Conservation (phyloP, 2,888 invertebrate species). For the Operophtera brumata region DNA sequence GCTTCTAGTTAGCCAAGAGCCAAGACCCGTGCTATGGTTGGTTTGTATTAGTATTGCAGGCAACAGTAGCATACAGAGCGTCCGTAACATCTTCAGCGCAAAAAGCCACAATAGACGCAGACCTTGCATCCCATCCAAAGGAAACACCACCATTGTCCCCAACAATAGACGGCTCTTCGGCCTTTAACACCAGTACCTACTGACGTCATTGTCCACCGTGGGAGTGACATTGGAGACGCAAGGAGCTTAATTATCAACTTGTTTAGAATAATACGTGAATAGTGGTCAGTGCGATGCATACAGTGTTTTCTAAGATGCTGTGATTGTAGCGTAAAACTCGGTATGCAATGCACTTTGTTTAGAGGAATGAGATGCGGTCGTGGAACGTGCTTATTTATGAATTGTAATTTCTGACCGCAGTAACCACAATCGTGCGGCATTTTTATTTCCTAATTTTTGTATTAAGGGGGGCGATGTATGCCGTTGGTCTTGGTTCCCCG, state of each 20-base stretch:
- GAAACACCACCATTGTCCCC: constrained; percentile 50
- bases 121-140: constrained; percentile 48
- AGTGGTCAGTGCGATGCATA: constrained; percentile 23
- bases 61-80: constrained; percentile 8
- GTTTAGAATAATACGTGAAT: constrained; percentile 17
- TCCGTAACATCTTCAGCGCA: constrained; percentile 27
- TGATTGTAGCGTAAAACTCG: constrained; percentile 13
- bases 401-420: no score
- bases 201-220: constrained; percentile 64
- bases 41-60: no score
- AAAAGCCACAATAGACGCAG: constrained; percentile 31
- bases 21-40: not conserved
- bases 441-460: no score
- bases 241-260: constrained; percentile 22
- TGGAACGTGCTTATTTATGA: constrained; percentile 1
- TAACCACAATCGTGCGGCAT: no score
- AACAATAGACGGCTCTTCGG: constrained; percentile 54
- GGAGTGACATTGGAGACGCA: constrained; percentile 65
- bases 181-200: constrained; percentile 22
- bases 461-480: no score
- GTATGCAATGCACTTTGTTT: constrained; percentile 12
- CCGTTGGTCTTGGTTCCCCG: no score
- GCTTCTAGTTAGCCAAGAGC: not conserved
- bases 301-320: constrained; percentile 9
- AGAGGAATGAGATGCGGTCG: constrained; percentile 14